These are phyloP conservation scores for Sphenodon punctatus DNA, from an alignment of 2,797 vertebrate species.

Conservation along the genomic window DNA sequence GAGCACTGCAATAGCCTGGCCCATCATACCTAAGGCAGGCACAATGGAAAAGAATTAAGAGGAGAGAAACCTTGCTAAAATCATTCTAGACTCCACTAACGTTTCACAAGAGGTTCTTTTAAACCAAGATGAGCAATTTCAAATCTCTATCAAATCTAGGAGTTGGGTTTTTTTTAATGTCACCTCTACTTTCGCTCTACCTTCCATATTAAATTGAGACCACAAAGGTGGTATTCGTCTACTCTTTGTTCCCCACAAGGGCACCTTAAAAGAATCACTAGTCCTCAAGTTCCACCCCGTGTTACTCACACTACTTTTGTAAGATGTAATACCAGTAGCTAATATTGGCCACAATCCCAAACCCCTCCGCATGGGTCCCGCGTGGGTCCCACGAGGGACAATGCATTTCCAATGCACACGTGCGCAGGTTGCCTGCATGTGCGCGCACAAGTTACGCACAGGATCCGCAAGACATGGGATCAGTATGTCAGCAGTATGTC, in stretches of 20 bases:
- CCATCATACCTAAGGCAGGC: background rate
- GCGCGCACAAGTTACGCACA: too few relatives aligned
- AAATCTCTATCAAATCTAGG: background rate
- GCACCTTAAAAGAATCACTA: too few relatives aligned
- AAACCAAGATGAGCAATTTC: background rate
- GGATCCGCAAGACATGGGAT: too few relatives aligned
- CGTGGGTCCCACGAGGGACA: too few relatives aligned
- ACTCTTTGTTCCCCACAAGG: background rate
- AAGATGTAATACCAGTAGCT: background rate
- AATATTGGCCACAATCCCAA: too few relatives aligned
- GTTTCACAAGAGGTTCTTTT: too few relatives aligned
- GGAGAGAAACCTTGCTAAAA: background rate
- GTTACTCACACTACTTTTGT: background rate
- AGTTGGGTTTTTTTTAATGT: too few relatives aligned
- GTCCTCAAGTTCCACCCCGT: background rate
- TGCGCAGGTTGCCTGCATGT: too few relatives aligned
- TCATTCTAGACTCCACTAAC: background rate
- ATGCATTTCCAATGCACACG: too few relatives aligned
- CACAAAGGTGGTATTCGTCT: background rate
- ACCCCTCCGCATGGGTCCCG: too few relatives aligned
- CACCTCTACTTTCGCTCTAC: background rate
- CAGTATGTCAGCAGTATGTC: too few relatives aligned
- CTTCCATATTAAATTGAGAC: accelerated
- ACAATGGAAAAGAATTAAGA: background rate
- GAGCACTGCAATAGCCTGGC: background rate